A percentile compares a stretch with the other conserved stretches of the same genome.
Conservation (phyloP, 2,797 vertebrate species). For the Parambassis ranga region DNA sequence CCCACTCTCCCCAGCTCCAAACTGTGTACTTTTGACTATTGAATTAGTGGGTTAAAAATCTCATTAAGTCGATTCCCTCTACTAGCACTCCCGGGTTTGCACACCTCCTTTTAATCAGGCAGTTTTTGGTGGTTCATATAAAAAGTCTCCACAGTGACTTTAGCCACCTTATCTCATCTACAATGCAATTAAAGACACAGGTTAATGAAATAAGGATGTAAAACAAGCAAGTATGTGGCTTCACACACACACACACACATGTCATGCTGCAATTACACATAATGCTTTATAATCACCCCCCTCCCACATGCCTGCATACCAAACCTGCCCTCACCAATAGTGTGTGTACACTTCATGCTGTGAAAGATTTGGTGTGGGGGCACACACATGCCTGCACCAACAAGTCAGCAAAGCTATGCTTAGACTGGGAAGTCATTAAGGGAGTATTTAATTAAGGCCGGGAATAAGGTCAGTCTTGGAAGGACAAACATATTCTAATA, state of each 20-base stretch:
- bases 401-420: conserved; percentile 66
- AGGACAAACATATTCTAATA: conserved; percentile 84
- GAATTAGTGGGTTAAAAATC: conserved; percentile 77
- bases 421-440: conserved; percentile 78
- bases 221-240: conserved; percentile 44
- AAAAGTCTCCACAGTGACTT: conserved; percentile 64
- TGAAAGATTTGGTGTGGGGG: not conserved
- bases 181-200: conserved; percentile 77
- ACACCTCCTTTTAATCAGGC: conserved; percentile 71
- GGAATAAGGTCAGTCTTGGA: conserved; percentile 80
- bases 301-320: conserved; percentile 17
- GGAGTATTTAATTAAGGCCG: conserved; percentile 80
- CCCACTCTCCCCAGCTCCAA: conserved; percentile 38
- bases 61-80: conserved; percentile 69
- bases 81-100: conserved; percentile 45
- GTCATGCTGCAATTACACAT: conserved; percentile 14
- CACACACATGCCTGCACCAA: conserved; percentile 35
- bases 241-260: conserved; percentile 11
- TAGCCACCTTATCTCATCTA: conserved; percentile 63
- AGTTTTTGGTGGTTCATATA: conserved; percentile 63
- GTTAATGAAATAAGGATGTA: conserved; percentile 77
- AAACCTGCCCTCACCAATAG: not conserved
- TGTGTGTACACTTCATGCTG: not conserved
- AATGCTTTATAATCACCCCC: conserved; percentile 8
- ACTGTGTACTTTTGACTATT: conserved; percentile 77